Conservation (phyloP, 1,140 invertebrate genomes). For the Meloidogyne exigua region DNA sequence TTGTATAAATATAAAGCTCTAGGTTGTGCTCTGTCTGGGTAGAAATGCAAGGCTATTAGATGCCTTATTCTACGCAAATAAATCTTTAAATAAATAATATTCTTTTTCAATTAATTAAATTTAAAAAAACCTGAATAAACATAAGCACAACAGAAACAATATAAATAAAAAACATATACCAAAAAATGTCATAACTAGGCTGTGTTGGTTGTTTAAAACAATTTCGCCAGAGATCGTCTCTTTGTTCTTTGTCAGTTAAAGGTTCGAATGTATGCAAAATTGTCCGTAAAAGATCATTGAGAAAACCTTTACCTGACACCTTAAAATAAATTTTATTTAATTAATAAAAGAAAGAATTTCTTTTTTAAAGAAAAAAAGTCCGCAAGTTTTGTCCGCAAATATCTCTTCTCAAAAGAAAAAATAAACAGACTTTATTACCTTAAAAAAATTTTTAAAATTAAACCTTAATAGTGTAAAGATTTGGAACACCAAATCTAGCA, state of each 20-base stretch:
- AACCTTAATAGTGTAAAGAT: slow-evolving; percentile 46
- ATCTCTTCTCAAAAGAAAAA: no score
- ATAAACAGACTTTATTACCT: no score
- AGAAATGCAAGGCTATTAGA: slow-evolving; percentile 41
- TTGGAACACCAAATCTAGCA: slow-evolving; percentile 35
- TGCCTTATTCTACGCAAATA: slow-evolving; percentile 39
- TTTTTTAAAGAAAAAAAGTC: no score
- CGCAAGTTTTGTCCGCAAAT: no score
- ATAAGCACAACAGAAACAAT: slow-evolving; percentile 12
- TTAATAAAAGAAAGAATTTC: no score
- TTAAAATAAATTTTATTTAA: slow-evolving; percentile 22
- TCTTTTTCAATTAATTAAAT: not conserved
- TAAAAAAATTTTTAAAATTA: not conserved
- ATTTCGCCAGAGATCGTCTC: slow-evolving; percentile 38
- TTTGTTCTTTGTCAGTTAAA: slow-evolving; percentile 31
- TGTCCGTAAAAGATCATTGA: slow-evolving; percentile 36
- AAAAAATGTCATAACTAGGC: slow-evolving; percentile 38
- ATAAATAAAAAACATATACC: slow-evolving; percentile 1
- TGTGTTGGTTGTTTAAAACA: slow-evolving; percentile 46
- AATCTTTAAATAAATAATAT: no score
- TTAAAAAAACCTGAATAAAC: slow-evolving; percentile 15
- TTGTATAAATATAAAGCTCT: slow-evolving; percentile 42
- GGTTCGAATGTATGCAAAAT: slow-evolving; percentile 37
- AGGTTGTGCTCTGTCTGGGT: slow-evolving; percentile 35
- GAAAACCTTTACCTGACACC: slow-evolving; percentile 45